Conservation (phyloP, 1,140 invertebrate species). For the Drosophila punjabiensis region DNA sequence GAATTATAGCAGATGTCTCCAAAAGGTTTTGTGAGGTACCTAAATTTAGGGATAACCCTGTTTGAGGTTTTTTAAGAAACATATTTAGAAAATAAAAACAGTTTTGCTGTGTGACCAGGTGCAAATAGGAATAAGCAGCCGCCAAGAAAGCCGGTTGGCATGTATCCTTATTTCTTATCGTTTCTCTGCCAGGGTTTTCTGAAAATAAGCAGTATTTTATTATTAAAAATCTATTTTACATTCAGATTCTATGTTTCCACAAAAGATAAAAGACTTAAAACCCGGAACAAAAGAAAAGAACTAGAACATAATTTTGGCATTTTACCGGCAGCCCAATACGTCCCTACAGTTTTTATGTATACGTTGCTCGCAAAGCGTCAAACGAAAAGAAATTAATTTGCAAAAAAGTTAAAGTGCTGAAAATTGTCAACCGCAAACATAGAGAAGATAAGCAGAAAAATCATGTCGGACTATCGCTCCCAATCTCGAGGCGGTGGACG, state of each 20-base stretch:
- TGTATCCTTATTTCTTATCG: neutral
- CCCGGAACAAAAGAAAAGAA: neutral
- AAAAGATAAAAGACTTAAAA: neutral
- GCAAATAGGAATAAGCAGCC: neutral
- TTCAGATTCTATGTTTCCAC: no score
- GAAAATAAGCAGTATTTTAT: neutral
- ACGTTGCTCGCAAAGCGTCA: conserved; percentile 38
- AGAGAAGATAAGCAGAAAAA: conserved; percentile 27
- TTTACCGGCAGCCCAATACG: neutral
- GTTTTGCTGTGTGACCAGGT: neutral
- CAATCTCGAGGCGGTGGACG: conserved; percentile 77
- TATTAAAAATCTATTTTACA: neutral
- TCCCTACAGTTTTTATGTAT: conserved; percentile 38
- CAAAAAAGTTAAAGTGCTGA: neutral
- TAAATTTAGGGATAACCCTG: neutral
- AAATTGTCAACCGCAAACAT: conserved; percentile 4
- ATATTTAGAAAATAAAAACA: no score
- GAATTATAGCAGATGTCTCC: conserved; percentile 11
- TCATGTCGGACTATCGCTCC: conserved; percentile 81
- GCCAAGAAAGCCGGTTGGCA: neutral
- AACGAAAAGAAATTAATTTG: conserved; percentile 11
- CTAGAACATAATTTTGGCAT: neutral
- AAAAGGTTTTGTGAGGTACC: neutral
- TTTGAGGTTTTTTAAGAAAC: neutral
- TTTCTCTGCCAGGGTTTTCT: no score